Evolutionary conservation across 2,888 invertebrate species (phyloP), one percentile per base, ranked within the genome.

Genomic region (Drosophila affinis): DNA sequence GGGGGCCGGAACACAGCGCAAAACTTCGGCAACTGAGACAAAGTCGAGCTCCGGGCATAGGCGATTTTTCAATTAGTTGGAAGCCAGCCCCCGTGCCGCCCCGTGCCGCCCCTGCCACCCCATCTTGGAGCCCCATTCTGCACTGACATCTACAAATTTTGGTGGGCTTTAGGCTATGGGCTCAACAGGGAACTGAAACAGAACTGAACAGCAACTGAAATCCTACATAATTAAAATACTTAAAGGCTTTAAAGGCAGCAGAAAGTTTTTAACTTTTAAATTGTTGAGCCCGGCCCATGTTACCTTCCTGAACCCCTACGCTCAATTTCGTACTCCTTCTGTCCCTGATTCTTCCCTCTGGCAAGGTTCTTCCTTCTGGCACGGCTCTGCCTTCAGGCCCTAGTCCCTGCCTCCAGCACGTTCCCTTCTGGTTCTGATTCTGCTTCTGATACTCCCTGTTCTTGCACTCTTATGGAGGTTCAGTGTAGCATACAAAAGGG

Each of bases 151-250:
- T 79, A 75, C 76, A 78, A 82, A 85, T 79, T 82, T 75, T 61
- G 70, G 69, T 47, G 53, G 69, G 79, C 79, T 85, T 76, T 76
- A 47, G 78, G 57, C 62, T 59, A 52, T 64, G 54, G 54, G 63
- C 64, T 39, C 32, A 34, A 57, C 53, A 51, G 51, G 48, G 46
- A 49, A 48, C 48, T 17, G 32, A 44, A 57, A 48, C 62, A 47
- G 55, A 34, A 24, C 34, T 34, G 32, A 47, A 48, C 39, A 52
- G 65, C 18, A 52, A 57, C 57, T 57, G 47, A 84, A 84, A 84
- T 84, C 87, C 84, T 84, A 81, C 79, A 84, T 84, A 87, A 84
- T 84, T 84, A 84, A 84, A 84, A 84, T 81, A 87, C 84, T 84
- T 84, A 84, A 87, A 84, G 87, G 87, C 87, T 84, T 87, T 81